Base-by-base conservation (phyloP, 2,113 vertebrate species). In the Pterocles gutturalis region DNA sequence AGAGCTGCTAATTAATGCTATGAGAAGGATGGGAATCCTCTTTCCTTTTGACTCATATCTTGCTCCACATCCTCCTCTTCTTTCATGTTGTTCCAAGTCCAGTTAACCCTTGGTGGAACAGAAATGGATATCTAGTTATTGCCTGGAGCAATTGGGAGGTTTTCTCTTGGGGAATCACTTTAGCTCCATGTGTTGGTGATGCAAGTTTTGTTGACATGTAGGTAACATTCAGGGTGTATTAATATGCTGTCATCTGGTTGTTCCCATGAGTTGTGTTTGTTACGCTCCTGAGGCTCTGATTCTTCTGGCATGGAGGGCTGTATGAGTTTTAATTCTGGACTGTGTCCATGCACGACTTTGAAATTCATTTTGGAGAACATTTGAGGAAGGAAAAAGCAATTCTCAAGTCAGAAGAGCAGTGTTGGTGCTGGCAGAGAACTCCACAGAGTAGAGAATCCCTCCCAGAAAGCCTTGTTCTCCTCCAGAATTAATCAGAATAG, bases 291-390 rank as follows among this genome's bases (percentile, higher is more conserved):
- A 90, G 92, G 83, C 94, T 93, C 38, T 78, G 76, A 29, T 90
- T 43, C 33, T 87, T 89, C 85, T 96, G 95, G 95, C 92, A 82
- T 89, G 80, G 65, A 81, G 72, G 89, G 31, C 69, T 93, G 41
- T 15, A 54, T 75, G 89, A 89, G 86, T 84, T 93, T 92, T 51
- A 78, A 86, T 83, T 89, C 90, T 96, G 97, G 97, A 96, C 60
- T 78, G 67, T 65, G 67, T 92, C 95, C 92, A 92, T 90, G 83
- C 92, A 92, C 41, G 61, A 97, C 86, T 95, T 91, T 53, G 60
- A 94, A 82, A 82, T 69, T 82, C 83, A 76, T 60, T 87, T 85
- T 61, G 41, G 80, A 93, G 80, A 92, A 76, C 16, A 54, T 79
- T 65, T 31, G 53, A 84, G 80, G 65, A 89, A 94, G 53, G 53